Evolutionary conservation across 1,140 invertebrate genomes (phyloP).

Genomic region (Hycleus cichorii): DNA sequence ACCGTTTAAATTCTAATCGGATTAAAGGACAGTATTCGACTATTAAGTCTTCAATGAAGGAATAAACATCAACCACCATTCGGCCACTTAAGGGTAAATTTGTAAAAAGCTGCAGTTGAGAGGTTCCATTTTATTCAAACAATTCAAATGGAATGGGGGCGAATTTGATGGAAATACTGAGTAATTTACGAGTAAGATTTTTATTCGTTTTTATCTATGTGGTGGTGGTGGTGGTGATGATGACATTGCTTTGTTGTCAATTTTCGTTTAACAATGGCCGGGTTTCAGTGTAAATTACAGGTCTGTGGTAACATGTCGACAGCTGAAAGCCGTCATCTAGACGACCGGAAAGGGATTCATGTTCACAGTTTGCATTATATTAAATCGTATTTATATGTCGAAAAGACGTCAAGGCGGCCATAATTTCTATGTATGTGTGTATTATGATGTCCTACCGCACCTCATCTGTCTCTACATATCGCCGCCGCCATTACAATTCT

Average conservation of each 20-base stretch:
- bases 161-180: no score
- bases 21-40: slow-evolving; percentile 10
- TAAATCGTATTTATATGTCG: slow-evolving; percentile 18
- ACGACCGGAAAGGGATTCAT: slow-evolving; percentile 17
- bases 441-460: slow-evolving; percentile 3
- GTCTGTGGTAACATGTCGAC: slow-evolving; percentile 16
- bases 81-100: no score
- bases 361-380: slow-evolving; percentile 17
- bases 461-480: not conserved
- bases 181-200: no score
- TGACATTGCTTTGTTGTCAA: slow-evolving; percentile 8
- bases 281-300: slow-evolving; percentile 14
- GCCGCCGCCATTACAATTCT: slow-evolving; percentile 7
- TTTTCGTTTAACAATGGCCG: slow-evolving; percentile 9
- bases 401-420: slow-evolving; percentile 15
- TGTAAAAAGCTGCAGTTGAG: no score
- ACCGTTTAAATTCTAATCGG: slow-evolving; percentile 26
- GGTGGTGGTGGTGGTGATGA: not conserved
- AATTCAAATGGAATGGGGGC: no score
- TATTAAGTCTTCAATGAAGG: no score
- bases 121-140: no score
- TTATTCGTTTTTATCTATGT: no score
- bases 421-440: not conserved
- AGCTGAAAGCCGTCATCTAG: slow-evolving; percentile 8
- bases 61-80: no score